Percentiles rank a stretch among this genome's conserved stretches.
Evolutionary conservation across 2,888 invertebrate genomes (phyloP).

Genomic region (Belgica antarctica): DNA sequence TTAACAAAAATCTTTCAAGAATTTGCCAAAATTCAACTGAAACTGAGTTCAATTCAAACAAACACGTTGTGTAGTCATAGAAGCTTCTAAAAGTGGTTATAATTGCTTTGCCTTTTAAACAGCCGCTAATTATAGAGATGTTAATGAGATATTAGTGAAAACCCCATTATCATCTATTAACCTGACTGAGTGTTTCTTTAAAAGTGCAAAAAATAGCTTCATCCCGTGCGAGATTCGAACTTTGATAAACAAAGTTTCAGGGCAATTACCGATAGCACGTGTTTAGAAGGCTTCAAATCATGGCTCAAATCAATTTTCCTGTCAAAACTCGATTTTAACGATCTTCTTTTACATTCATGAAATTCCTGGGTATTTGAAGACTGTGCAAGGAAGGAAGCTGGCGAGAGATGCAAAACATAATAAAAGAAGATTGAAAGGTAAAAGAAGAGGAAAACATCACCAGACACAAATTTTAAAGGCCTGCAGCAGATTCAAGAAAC

Average conservation of each 20-base stretch:
- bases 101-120: neutral
- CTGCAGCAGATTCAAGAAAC: neutral
- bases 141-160: neutral
- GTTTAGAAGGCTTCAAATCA: too few species aligned
- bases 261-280: neutral
- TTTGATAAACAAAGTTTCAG: neutral
- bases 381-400: conserved; percentile 8
- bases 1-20: too few species aligned
- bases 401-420: neutral
- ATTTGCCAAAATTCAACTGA: neutral
- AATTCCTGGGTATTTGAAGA: neutral
- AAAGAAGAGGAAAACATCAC: conserved; percentile 7
- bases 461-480: conserved; percentile 28
- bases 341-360: neutral
- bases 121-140: neutral
- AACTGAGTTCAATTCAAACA: too few species aligned
- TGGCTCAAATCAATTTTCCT: neutral
- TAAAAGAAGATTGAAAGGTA: neutral
- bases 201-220: neutral
- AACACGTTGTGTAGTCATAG: too few species aligned
- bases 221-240: neutral
- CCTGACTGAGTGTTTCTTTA: neutral
- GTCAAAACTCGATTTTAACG: neutral
- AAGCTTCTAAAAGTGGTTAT: too few species aligned
- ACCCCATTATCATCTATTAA: neutral